Evolutionary conservation across 2,888 invertebrate species (phyloP).

Genomic region (Drosophila nr. perissopoda): DNA sequence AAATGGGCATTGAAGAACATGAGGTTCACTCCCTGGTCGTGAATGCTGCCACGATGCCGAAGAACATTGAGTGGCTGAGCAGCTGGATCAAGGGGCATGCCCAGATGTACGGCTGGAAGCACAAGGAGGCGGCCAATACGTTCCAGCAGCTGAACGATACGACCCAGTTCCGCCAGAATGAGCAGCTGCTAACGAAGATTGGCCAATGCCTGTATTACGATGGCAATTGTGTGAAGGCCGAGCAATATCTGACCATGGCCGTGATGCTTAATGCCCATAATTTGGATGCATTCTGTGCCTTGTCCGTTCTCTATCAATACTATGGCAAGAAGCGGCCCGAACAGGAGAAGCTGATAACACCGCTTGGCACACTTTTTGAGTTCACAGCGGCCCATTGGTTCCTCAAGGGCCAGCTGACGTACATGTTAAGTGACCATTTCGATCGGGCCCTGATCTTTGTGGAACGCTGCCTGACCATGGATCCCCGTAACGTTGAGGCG

Average conservation of each 20-base stretch:
- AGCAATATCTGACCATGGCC: constrained; percentile 85
- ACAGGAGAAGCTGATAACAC: constrained; percentile 87
- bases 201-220: constrained; percentile 90
- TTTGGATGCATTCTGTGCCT: constrained; percentile 88
- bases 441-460: constrained; percentile 90
- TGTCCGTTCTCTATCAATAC: constrained; percentile 87
- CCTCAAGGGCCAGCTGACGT: constrained; percentile 90
- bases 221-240: constrained; percentile 89
- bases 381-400: constrained; percentile 90
- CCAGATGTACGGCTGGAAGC: constrained; percentile 89
- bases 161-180: constrained; percentile 88
- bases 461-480: constrained; percentile 89
- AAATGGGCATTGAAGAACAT: constrained; percentile 89
- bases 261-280: constrained; percentile 86
- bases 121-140: constrained; percentile 88
- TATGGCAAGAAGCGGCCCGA: constrained; percentile 87
- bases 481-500: constrained; percentile 90
- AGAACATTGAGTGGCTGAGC: constrained; percentile 86
- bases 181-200: constrained; percentile 88
- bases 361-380: constrained; percentile 76
- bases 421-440: constrained; percentile 86
- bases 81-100: constrained; percentile 88
- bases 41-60: constrained; percentile 84
- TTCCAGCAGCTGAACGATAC: constrained; percentile 89
- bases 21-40: constrained; percentile 91